Evolutionary conservation across 1,140 invertebrate genomes (phyloP).

Genomic region (Leptinotarsa undecemlineata): DNA sequence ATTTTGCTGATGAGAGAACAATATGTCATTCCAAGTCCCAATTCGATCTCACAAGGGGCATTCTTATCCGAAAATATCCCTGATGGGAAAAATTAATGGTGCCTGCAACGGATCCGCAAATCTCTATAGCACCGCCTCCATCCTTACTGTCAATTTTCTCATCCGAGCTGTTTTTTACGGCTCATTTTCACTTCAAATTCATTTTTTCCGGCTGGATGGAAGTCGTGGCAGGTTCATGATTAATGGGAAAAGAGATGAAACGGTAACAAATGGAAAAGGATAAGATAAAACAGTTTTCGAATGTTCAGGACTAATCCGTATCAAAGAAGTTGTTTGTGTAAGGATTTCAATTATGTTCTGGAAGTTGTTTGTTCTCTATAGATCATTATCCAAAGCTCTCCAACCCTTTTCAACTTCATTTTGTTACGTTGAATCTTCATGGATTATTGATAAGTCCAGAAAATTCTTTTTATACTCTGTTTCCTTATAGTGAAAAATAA

Average conservation of each 20-base stretch:
- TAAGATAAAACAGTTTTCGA: slow-evolving; percentile 3
- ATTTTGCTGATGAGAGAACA: too few relatives aligned
- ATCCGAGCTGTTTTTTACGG: slow-evolving; percentile 2
- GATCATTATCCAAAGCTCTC: too few relatives aligned
- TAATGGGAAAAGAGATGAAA: background rate
- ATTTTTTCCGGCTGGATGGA: background rate
- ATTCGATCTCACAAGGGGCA: background rate
- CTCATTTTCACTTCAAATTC: background rate
- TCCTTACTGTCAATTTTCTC: background rate
- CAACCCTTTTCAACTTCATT: too few relatives aligned
- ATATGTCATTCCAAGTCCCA: too few relatives aligned
- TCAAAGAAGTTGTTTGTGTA: background rate
- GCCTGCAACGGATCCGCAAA: background rate
- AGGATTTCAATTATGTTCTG: background rate
- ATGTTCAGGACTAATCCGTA: background rate
- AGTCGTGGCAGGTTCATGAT: background rate
- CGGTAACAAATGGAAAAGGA: background rate
- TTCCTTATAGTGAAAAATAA: too few relatives aligned
- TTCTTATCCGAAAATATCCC: background rate
- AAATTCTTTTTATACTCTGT: too few relatives aligned
- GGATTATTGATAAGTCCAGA: too few relatives aligned
- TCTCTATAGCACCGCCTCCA: background rate
- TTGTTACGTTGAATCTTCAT: too few relatives aligned
- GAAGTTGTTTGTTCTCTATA: too few relatives aligned
- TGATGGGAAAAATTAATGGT: background rate